These are phyloP conservation scores for Poeciliopsis prolifica DNA, from an alignment of 2,113 vertebrate species.

Conservation along the genomic window DNA sequence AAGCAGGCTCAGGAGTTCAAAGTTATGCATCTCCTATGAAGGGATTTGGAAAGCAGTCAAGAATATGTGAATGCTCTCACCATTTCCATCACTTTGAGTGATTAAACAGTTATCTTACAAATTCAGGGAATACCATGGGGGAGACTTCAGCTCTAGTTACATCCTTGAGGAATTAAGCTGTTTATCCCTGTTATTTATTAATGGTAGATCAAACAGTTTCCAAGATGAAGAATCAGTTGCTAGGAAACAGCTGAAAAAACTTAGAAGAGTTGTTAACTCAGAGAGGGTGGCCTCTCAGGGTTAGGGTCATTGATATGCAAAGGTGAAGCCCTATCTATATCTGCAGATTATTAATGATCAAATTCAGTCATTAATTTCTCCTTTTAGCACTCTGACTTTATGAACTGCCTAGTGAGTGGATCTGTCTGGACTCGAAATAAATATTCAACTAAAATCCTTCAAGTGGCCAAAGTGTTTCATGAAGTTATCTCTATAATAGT, in stretches of 20 bases:
- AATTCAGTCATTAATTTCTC: constrained; percentile 14
- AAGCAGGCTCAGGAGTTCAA: constrained; percentile 45
- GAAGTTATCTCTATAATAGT: constrained; percentile 1
- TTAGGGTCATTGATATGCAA: constrained; percentile 1
- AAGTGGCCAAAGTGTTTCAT: neutral
- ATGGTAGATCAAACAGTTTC: constrained; percentile 60
- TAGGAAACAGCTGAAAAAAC: constrained; percentile 58
- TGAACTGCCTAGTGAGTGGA: constrained; percentile 64
- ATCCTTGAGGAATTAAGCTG: constrained; percentile 59
- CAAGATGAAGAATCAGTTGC: constrained; percentile 60
- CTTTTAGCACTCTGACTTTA: constrained; percentile 53
- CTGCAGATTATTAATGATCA: neutral
- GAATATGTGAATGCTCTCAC: constrained; percentile 41
- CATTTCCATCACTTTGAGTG: constrained; percentile 43
- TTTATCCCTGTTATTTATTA: constrained; percentile 74
- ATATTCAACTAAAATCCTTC: neutral
- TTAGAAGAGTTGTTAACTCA: constrained; percentile 41
- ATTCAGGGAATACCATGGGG: constrained; percentile 50
- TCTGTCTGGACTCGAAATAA: constrained; percentile 4
- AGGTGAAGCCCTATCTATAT: neutral
- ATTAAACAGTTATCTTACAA: constrained; percentile 66
- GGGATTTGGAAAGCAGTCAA: constrained; percentile 37
- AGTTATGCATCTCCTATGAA: constrained; percentile 52
- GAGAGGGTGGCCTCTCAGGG: constrained; percentile 29
- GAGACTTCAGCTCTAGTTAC: constrained; percentile 34